Conservation (phyloP, 2,113 vertebrate genomes). For the Oncorhynchus mykiss region DNA sequence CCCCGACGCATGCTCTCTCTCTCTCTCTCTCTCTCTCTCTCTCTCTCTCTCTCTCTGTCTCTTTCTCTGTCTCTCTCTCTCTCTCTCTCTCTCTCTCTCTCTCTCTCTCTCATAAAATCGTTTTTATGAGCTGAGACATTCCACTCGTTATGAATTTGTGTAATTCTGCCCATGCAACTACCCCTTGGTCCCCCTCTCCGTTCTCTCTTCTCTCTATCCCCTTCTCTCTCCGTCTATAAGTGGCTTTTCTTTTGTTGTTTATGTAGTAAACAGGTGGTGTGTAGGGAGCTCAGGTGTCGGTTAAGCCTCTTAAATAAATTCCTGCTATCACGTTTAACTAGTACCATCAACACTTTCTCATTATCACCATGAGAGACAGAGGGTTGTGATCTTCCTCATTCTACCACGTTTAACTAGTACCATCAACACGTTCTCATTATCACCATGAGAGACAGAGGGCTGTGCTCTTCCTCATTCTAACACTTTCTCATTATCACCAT, state of each 20-base stretch:
- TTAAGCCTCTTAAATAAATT: no score
- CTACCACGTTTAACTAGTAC: no score
- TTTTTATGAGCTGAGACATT: slow-evolving; percentile 38
- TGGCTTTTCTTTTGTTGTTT: neutral
- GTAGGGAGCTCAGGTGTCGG: no score
- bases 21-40: neutral
- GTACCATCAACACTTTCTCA: slow-evolving; percentile 24
- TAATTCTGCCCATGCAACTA: slow-evolving; percentile 20
- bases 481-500: no score
- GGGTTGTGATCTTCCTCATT: no score
- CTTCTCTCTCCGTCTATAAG: slow-evolving; percentile 11
- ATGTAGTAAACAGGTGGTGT: no score
- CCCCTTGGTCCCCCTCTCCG: neutral
- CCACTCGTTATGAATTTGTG: slow-evolving; percentile 31
- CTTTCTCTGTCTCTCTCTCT: neutral
- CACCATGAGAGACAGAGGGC: no score
- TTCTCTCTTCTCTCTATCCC: neutral
- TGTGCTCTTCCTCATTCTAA: no score
- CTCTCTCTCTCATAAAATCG: slow-evolving; percentile 6
- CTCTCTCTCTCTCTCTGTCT: neutral
- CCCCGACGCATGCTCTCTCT: neutral
- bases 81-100: neutral
- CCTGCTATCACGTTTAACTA: slow-evolving; percentile 8
- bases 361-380: no score
- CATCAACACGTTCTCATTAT: no score